These are phyloP conservation scores for Thalassarche chlororhynchos DNA, from an alignment of 2,113 vertebrate species.

Conservation along the genomic window DNA sequence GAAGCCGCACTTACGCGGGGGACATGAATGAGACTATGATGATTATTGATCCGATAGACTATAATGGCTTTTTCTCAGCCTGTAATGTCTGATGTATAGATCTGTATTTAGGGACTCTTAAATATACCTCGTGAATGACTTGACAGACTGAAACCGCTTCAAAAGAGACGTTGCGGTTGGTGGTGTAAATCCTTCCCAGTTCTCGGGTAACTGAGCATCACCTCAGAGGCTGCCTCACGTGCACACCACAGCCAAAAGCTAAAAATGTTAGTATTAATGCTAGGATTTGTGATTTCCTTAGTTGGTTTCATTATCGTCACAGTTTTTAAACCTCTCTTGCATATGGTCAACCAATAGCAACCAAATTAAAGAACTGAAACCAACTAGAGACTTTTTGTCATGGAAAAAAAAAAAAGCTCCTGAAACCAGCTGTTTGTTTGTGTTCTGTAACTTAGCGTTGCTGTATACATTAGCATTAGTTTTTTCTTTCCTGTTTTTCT, in stretches of 20 bases:
- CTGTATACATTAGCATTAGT: not conserved
- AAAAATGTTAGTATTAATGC: not conserved
- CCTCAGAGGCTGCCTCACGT: not conserved
- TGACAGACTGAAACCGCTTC: not conserved
- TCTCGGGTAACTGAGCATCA: not conserved
- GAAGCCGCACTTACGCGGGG: not conserved
- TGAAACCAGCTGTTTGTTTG: not conserved
- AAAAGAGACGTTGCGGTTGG: not conserved
- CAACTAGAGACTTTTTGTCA: not conserved
- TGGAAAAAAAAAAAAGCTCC: not conserved
- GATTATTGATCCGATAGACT: slow-evolving; percentile 14
- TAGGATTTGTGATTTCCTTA: not conserved
- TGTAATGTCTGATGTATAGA: not conserved
- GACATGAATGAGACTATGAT: not conserved
- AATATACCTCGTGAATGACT: not conserved
- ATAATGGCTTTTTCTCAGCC: not conserved
- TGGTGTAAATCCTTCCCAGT: not conserved
- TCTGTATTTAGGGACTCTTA: slow-evolving; percentile 5
- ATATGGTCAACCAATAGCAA: not conserved
- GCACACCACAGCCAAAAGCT: not conserved
- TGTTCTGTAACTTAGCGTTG: not conserved
- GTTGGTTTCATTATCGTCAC: not conserved
- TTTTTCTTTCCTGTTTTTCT: not conserved
- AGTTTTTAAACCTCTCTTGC: not conserved
- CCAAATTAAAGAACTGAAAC: not conserved